A percentile compares a stretch with the other conserved stretches of the same genome.
Evolutionary conservation across 2,797 vertebrate species (phyloP).

Genomic region (Cebuella pygmaea): DNA sequence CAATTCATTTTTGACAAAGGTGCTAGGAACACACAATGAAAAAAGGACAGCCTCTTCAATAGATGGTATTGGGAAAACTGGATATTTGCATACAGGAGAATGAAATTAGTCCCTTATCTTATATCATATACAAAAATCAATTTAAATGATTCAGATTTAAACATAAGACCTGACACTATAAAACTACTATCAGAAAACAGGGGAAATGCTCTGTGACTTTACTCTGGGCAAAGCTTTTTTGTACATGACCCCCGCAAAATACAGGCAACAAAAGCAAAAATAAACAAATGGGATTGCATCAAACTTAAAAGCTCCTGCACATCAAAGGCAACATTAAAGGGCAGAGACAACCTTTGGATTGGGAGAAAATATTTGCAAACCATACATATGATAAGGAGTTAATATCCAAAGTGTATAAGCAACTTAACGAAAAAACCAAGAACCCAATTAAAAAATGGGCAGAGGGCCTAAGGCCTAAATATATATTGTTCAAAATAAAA

Average conservation of each 20-base stretch:
- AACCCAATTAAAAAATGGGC: not conserved
- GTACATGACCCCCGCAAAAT: not conserved
- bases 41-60: not conserved
- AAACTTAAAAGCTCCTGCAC: not conserved
- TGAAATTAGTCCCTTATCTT: not conserved
- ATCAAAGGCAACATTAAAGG: not conserved
- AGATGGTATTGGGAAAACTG: not conserved
- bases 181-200: not conserved
- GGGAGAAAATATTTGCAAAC: not conserved
- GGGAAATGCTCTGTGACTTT: not conserved
- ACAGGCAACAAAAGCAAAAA: not conserved
- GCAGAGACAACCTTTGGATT: too few species aligned
- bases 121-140: not conserved
- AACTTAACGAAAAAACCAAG: not conserved
- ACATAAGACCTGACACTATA: not conserved
- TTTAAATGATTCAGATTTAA: not conserved
- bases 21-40: not conserved
- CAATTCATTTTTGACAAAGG: not conserved
- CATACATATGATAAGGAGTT: not conserved
- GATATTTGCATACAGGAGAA: not conserved
- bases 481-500: not conserved
- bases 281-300: not conserved
- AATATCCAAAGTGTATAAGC: not conserved
- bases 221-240: too few species aligned
- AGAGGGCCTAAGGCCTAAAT: not conserved